These are phyloP conservation scores for Acanthosepion esculentum DNA, from an alignment of 2,888 invertebrate species.

Conservation along the genomic window DNA sequence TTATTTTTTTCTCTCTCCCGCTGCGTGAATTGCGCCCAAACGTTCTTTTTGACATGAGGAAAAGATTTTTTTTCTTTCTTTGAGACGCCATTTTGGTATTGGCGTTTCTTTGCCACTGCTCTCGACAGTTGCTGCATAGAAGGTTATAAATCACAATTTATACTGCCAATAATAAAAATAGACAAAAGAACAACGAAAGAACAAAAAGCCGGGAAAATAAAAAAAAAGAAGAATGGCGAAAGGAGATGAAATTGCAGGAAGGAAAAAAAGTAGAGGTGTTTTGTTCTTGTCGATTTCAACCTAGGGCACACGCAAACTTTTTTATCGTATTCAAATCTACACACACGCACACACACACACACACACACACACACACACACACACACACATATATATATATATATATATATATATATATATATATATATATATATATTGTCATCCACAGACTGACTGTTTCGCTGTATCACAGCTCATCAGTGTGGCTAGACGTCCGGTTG, in stretches of 20 bases:
- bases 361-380: too few relatives aligned
- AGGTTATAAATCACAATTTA: not conserved
- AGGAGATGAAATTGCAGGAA: not conserved
- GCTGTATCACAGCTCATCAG: too few relatives aligned
- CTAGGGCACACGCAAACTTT: not conserved
- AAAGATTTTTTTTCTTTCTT: not conserved
- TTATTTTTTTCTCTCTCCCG: not conserved
- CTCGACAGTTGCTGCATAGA: not conserved
- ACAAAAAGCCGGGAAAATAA: not conserved
- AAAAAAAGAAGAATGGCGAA: too few relatives aligned
- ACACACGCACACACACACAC: too few relatives aligned
- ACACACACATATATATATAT: not conserved
- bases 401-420: not conserved
- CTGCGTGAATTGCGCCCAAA: not conserved
- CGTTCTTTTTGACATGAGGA: not conserved
- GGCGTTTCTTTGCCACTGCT: not conserved
- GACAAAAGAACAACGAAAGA: not conserved
- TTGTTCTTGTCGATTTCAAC: not conserved
- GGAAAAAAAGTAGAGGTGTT: too few relatives aligned
- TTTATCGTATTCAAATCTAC: not conserved
- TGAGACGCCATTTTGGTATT: not conserved
- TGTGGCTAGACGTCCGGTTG: too few relatives aligned
- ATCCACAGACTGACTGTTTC: too few relatives aligned
- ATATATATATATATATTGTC: too few relatives aligned
- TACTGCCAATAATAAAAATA: constrained; percentile 2